Evolutionary conservation across 1,140 invertebrate species (phyloP).

Genomic region (Drosophila trapezifrons): DNA sequence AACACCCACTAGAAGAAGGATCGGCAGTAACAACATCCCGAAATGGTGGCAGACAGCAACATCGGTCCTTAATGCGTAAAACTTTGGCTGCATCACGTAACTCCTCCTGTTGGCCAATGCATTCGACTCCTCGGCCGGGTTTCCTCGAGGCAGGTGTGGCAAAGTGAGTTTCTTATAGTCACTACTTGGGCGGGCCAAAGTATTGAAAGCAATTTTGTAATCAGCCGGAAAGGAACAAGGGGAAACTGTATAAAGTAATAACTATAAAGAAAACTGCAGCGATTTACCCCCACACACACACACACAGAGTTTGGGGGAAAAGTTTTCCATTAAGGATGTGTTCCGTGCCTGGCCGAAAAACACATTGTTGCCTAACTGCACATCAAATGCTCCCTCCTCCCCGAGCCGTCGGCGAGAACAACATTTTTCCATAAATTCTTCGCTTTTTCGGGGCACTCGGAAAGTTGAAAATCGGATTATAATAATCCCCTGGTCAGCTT

Average conservation of each 20-base stretch:
- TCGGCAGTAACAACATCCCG: conserved; percentile 26
- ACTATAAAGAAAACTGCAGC: conserved; percentile 76
- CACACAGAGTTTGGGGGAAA: conserved; percentile 34
- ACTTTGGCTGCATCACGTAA: conserved; percentile 78
- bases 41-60: conserved; percentile 38
- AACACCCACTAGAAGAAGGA: conserved; percentile 31
- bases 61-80: conserved; percentile 76
- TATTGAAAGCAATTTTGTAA: conserved; percentile 80
- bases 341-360: conserved; percentile 45
- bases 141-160: conserved; percentile 56
- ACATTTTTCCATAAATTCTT: conserved; percentile 49
- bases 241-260: conserved; percentile 76
- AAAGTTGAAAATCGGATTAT: conserved; percentile 76
- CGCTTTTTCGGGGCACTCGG: conserved; percentile 33
- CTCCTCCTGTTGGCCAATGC: conserved; percentile 70
- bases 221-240: conserved; percentile 58
- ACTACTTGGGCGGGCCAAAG: conserved; percentile 45
- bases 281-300: conserved; percentile 43
- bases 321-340: conserved; percentile 52
- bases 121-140: conserved; percentile 38
- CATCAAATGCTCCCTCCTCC: conserved; percentile 41
- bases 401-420: conserved; percentile 6
- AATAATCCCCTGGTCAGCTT: conserved; percentile 65
- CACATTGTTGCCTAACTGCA: conserved; percentile 50
- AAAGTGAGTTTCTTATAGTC: conserved; percentile 62